Percentiles rank a stretch among this genome's conserved stretches.
These are phyloP conservation scores for Drosophila setosimentum DNA, from an alignment of 2,888 invertebrate species.

Conservation along the genomic window DNA sequence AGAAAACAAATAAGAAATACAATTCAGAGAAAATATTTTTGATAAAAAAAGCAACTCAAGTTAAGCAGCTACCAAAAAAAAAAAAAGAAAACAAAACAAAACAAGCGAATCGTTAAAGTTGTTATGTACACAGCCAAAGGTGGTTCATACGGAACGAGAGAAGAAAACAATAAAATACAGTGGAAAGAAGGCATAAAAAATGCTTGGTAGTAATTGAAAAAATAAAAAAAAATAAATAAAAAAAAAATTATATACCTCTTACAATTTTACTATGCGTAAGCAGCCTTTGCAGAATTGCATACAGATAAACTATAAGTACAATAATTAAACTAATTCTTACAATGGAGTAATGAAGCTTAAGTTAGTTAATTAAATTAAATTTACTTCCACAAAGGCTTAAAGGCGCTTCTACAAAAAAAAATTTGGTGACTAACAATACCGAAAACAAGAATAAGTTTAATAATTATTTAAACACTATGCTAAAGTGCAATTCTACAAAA, in stretches of 20 bases:
- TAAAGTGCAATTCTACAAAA: background rate
- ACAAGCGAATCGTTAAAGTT: constrained; percentile 10
- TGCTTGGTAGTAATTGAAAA: constrained; percentile 21
- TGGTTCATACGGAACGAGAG: background rate
- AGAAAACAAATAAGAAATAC: background rate
- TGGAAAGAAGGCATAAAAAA: constrained; percentile 33
- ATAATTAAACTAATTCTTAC: constrained; percentile 2
- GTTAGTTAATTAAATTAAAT: background rate
- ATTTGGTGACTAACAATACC: background rate
- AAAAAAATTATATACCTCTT: constrained; percentile 28
- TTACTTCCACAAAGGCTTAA: background rate
- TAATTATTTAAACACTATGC: background rate
- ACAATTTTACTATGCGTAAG: constrained; percentile 5
- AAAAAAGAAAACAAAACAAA: background rate
- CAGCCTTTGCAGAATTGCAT: constrained; percentile 17
- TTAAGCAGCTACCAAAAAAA: constrained; percentile 14
- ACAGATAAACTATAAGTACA: constrained; percentile 1
- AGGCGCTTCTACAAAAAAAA: background rate
- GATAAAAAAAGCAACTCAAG: constrained; percentile 24
- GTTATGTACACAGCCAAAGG: constrained; percentile 12
- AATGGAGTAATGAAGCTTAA: background rate
- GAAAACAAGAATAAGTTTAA: background rate
- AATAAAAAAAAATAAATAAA: constrained; percentile 15
- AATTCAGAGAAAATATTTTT: constrained; percentile 36
- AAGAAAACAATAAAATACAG: constrained; percentile 28